phyloP scores from a whole-genome alignment of 2,888 invertebrate genomes.

The Gerosis bhagava region DNA sequence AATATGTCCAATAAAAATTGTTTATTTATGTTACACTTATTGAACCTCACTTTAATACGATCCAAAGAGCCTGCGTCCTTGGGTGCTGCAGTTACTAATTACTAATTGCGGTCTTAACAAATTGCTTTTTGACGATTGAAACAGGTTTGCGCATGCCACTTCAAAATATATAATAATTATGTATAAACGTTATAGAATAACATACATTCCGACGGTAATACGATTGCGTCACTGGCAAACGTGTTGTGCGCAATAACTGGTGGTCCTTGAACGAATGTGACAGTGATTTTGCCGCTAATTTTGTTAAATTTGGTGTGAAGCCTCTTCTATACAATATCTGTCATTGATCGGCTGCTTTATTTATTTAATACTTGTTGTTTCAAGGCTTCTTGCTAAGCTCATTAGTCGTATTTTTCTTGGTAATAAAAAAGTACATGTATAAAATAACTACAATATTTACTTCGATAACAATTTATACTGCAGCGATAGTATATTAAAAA shows the following conservation, averaged over 20 bases:
- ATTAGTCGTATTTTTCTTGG: conserved; percentile 3
- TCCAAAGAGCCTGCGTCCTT: conserved; percentile 12
- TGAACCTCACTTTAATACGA: conserved; percentile 4
- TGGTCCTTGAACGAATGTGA: conserved; percentile 24
- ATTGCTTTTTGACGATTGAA: conserved; percentile 16
- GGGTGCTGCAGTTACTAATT: conserved; percentile 19
- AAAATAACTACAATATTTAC: no score
- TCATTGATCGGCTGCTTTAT: conserved; percentile 4
- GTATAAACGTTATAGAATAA: conserved; percentile 11
- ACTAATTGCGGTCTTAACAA: conserved; percentile 15
- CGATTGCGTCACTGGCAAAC: conserved; percentile 24
- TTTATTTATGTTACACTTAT: no score
- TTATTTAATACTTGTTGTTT: conserved; percentile 14
- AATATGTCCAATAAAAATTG: no score
- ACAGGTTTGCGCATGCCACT: conserved; percentile 20
- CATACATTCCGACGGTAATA: conserved; percentile 16
- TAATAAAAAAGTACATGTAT: no score
- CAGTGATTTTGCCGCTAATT: conserved; percentile 21
- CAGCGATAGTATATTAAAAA: no score
- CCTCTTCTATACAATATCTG: conserved; percentile 4
- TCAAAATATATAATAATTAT: conserved; percentile 10
- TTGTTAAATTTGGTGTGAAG: conserved; percentile 11
- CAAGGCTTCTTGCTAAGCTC: conserved; percentile 19
- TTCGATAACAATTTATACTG: no score
- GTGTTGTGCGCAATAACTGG: conserved; percentile 31